Base-by-base conservation (phyloP, 2,888 invertebrate genomes). In the Candidula unifasciata region DNA sequence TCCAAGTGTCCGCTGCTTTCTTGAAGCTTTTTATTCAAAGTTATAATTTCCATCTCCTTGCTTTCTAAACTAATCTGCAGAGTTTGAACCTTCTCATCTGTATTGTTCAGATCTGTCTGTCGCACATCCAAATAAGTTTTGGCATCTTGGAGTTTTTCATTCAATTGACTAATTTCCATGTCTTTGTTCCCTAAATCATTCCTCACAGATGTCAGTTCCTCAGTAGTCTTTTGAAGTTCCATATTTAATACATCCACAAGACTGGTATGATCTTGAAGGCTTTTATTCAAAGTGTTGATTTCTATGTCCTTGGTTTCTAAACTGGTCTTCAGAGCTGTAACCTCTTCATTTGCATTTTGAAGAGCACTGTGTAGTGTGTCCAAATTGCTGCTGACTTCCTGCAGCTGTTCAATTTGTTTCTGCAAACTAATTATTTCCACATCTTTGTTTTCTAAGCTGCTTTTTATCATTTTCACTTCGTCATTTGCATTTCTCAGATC, bases 251-350 rank as follows among this genome's bases (percentile, higher is more conserved):
- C 54, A 21, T 74, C 74, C 18, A 54, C 54, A 16, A 54, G 54
- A 30, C 74, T 54, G 2, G 0, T 54, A 21, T 30, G 30, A 30
- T 78, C 78, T 16, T 2, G 3, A 18, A 52, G 78, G n/a, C 24
- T 18, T 16, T 60, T 54, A 18, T 21, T 33, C 16, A 54, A 2
- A 5, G 18, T 74, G 66, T 18, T 13, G 6, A 77, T 52, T 52
- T 83, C 83, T 52, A 44, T 71, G 64, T 85, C 83, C 44, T 77
- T 82, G 24, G 60, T 76, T 33, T 69, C 74, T 30, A 84, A 60
- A 68, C 44, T 74, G 81, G n/a, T 30, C 27, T 52, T 66, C 54
- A 80, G 21, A 37, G 24, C 44, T n/a, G n/a, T 16, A 1, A 60
- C 13, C 64, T 78, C 37, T 13, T 3, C 27, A 21, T 27, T 30